Evolutionary conservation across 2,888 invertebrate genomes (phyloP).

Genomic region (Xestia sexstrigata): DNA sequence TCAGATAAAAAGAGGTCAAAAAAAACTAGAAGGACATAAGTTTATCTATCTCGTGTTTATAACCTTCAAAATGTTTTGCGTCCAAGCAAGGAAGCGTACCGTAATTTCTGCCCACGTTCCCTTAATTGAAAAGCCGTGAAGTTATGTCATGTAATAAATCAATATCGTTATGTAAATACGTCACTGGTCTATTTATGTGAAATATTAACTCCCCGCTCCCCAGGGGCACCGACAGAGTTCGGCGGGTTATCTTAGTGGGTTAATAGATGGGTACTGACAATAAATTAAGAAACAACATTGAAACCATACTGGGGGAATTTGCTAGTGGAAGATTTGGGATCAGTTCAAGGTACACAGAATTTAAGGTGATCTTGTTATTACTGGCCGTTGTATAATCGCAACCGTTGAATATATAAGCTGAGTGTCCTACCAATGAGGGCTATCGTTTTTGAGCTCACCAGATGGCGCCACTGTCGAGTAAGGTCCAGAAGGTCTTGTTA

Average conservation of each 20-base stretch:
- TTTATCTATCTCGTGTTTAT: no score
- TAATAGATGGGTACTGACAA: slow-evolving; percentile 55
- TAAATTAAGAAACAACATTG: slow-evolving; percentile 49
- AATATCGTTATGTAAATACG: slow-evolving; percentile 26
- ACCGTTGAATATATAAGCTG: no score
- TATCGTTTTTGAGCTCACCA: no score
- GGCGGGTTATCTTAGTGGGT: slow-evolving; percentile 60
- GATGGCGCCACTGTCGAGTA: no score
- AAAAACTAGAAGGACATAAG: no score
- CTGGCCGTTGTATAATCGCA: not conserved
- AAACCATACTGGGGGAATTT: slow-evolving; percentile 11
- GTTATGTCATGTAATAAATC: slow-evolving; percentile 6
- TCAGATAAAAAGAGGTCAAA: no score
- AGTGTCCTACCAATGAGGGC: no score
- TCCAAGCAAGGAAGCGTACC: no score
- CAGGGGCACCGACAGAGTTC: slow-evolving; percentile 28
- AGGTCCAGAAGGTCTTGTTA: no score
- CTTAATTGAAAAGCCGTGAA: not conserved
- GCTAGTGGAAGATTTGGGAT: slow-evolving; percentile 26
- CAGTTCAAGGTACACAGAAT: not conserved
- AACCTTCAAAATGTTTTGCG: no score
- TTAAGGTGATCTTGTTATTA: not conserved
- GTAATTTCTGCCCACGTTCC: not conserved
- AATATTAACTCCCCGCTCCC: slow-evolving; percentile 12
- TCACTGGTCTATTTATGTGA: slow-evolving; percentile 51